Conservation (phyloP, 2,888 invertebrate genomes). For the Drosophila siamana region DNA sequence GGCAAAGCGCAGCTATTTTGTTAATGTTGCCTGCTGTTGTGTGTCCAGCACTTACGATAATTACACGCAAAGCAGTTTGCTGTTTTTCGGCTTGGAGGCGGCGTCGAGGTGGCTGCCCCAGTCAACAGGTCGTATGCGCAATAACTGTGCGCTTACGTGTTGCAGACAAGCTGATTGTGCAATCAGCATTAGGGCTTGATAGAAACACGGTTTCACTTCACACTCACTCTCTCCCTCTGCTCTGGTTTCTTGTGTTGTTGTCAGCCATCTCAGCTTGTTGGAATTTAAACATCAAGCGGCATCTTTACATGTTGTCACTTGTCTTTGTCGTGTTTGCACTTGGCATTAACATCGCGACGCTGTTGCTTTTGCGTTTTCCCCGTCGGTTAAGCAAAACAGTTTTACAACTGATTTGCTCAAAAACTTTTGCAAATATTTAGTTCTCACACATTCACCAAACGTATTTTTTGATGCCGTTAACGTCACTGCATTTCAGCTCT, state of each 20-base stretch:
- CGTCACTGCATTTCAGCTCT: slow-evolving; percentile 47
- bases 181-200: slow-evolving; percentile 67
- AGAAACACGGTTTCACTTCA: slow-evolving; percentile 23
- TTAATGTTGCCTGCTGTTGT: background rate
- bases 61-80: slow-evolving; percentile 27
- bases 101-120: slow-evolving; percentile 6
- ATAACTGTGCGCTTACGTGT: slow-evolving; percentile 26
- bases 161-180: slow-evolving; percentile 61
- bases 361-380: slow-evolving; percentile 16
- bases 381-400: slow-evolving; percentile 43
- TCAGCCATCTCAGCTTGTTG: slow-evolving; percentile 4
- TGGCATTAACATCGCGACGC: slow-evolving; percentile 59
- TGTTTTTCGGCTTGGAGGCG: background rate
- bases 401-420: slow-evolving; percentile 40
- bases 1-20: background rate
- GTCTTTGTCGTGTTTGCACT: slow-evolving; percentile 74
- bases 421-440: slow-evolving; percentile 32
- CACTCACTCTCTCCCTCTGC: background rate
- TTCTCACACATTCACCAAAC: slow-evolving; percentile 25
- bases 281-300: slow-evolving; percentile 68
- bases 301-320: slow-evolving; percentile 70
- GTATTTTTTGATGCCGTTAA: slow-evolving; percentile 33
- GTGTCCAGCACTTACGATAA: slow-evolving; percentile 45
- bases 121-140: slow-evolving; percentile 63
- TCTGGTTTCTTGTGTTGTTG: no score